Evolutionary conservation across 2,113 vertebrate genomes (phyloP).

Genomic region (Jacana jacana): DNA sequence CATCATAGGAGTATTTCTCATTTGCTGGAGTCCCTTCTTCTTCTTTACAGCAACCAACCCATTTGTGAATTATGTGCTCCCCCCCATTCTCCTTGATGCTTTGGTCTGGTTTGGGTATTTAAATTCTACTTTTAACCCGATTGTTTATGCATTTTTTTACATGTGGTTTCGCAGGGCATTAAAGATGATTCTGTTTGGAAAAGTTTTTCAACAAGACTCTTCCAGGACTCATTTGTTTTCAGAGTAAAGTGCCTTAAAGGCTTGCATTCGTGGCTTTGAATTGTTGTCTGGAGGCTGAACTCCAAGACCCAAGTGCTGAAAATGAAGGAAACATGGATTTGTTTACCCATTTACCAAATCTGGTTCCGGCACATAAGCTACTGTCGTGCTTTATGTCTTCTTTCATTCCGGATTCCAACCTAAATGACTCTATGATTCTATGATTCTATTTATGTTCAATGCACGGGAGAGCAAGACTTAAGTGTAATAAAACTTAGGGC

Average conservation of each 20-base stretch:
- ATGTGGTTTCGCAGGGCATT: slow-evolving; percentile 83
- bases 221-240: slow-evolving; percentile 71
- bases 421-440: too few species aligned
- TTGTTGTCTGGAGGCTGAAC: background rate
- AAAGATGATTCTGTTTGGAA: slow-evolving; percentile 77
- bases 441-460: background rate
- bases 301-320: background rate
- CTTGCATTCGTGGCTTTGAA: background rate
- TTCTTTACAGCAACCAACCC: slow-evolving; percentile 75
- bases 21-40: slow-evolving; percentile 85
- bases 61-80: slow-evolving; percentile 73
- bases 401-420: too few species aligned
- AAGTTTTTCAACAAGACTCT: slow-evolving; percentile 76
- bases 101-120: slow-evolving; percentile 84
- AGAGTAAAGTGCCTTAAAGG: slow-evolving; percentile 19
- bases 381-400: background rate
- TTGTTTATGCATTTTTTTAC: slow-evolving; percentile 85
- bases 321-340: background rate
- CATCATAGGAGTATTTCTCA: slow-evolving; percentile 80
- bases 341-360: background rate
- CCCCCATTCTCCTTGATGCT: slow-evolving; percentile 69
- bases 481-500: background rate
- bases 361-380: background rate
- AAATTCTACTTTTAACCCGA: slow-evolving; percentile 83
- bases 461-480: background rate